Evolutionary conservation across 1,140 invertebrate genomes (phyloP), one percentile per base, ranked within the genome.

Genomic region (Diabrotica virgifera): DNA sequence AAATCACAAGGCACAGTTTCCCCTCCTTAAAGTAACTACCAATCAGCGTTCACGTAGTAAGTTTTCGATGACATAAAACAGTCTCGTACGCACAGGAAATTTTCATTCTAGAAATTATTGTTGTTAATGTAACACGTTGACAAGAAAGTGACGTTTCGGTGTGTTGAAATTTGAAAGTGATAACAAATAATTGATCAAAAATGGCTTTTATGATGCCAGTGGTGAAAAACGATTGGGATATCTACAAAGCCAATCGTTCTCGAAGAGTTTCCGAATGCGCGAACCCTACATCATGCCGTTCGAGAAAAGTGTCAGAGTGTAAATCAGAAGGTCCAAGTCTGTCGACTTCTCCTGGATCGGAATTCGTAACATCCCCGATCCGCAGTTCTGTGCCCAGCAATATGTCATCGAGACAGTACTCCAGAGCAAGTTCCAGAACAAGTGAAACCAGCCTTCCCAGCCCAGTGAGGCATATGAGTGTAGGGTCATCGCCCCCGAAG

Each of bases 161-260:
- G 38, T 52, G 13, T 46, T 24, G 52, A 24, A 55, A 51, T 36
- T 36, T 13, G 13, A 36, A 14, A 11, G 14, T 61, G 56, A 12
- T 59, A 54, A 50, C 12, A 24, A 36, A 57, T 37, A 57, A 55
- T 55, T 37, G 37, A 55, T 62, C 52, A 62, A 72, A 36, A 51
- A 94, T 94, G 92, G 92, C 92, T 82, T 94, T 94, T 81, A 94
- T 94, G 92, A 93, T 94, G 90, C 92, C 92, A 52, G 91, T 95
- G 67, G 87, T 95, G 78, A 94, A 93, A 84, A 94, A 94, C 81
- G 91, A 94, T 80, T 94, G 90, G 84, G 90, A 95, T 78, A 94
- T 95, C 78, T 95, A 95, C 83, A 91, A 92, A 81, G 89, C 88
- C 63, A 89, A 90, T 78, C 85, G 90, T 59, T 86, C 85, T 63